Conservation (phyloP, 2,797 vertebrate genomes). For the Muraenolepis orangiensis region DNA sequence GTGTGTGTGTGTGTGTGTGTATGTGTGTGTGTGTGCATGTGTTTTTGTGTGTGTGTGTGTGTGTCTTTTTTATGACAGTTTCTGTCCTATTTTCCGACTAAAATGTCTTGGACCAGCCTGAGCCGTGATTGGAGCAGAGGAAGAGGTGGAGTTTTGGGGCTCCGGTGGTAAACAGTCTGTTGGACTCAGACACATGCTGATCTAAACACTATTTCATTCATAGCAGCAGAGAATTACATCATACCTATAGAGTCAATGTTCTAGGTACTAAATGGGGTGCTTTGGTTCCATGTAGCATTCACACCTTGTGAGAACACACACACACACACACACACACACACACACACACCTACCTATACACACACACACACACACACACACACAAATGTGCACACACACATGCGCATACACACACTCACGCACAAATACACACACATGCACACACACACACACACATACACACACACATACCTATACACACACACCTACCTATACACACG, state of each 20-base stretch:
- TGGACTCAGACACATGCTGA: neutral
- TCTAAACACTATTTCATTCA: neutral
- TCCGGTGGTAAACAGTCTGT: conserved; percentile 15
- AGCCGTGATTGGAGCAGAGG: conserved; percentile 57
- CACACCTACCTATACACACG: no score
- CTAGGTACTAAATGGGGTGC: neutral
- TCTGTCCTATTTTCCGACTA: conserved; percentile 14
- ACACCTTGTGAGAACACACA: neutral
- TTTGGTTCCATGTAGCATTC: neutral
- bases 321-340: no score
- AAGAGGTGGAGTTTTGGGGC: conserved; percentile 50
- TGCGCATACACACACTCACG: no score
- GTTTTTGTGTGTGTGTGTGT: conserved; percentile 1
- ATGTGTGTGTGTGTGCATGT: neutral
- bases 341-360: no score
- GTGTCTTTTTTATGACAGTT: neutral
- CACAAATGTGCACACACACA: no score
- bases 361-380: no score
- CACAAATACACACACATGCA: no score
- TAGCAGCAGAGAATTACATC: neutral
- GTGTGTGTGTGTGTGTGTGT: neutral
- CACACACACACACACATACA: neutral
- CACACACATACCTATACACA: neutral
- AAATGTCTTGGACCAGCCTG: conserved; percentile 29
- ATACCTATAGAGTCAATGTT: neutral